These are phyloP conservation scores for Mongoloraphidia duomilia DNA, from an alignment of 2,888 invertebrate species.

Conservation along the genomic window DNA sequence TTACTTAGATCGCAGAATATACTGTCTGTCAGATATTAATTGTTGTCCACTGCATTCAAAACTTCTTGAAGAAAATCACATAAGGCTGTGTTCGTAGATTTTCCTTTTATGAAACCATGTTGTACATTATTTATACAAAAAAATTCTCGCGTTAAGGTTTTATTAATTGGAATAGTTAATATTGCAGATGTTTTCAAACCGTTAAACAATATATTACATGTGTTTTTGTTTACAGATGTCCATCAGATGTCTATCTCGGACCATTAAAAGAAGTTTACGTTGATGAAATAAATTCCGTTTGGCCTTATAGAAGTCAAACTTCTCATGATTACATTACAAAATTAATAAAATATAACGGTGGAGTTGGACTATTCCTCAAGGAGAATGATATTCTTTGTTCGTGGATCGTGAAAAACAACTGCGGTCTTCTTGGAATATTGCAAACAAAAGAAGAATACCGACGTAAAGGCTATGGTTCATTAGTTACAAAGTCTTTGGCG, in stretches of 20 bases:
- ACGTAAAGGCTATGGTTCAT: conserved; percentile 19
- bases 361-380: conserved; percentile 19
- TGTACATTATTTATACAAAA: too few relatives aligned
- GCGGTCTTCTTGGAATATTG: conserved; percentile 16
- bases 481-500: conserved; percentile 16
- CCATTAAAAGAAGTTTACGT: conserved; percentile 15
- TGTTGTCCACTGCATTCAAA: too few relatives aligned
- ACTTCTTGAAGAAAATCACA: too few relatives aligned
- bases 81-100: too few relatives aligned
- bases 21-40: too few relatives aligned
- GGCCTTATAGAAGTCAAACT: conserved; percentile 16
- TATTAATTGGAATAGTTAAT: too few relatives aligned
- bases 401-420: conserved; percentile 19
- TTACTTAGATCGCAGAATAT: too few relatives aligned
- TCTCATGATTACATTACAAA: conserved; percentile 13
- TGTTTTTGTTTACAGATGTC: conserved; percentile 13
- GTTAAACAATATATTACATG: background rate
- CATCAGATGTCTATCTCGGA: conserved; percentile 18
- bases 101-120: too few relatives aligned
- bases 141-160: too few relatives aligned
- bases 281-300: conserved; percentile 14
- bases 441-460: conserved; percentile 18
- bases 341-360: conserved; percentile 16
- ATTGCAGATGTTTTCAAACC: too few relatives aligned
- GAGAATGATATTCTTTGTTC: conserved; percentile 16